Percentiles rank a stretch among this genome's conserved stretches.
These are phyloP conservation scores for Hedya salicella DNA, from an alignment of 2,888 invertebrate genomes.

Conservation along the genomic window DNA sequence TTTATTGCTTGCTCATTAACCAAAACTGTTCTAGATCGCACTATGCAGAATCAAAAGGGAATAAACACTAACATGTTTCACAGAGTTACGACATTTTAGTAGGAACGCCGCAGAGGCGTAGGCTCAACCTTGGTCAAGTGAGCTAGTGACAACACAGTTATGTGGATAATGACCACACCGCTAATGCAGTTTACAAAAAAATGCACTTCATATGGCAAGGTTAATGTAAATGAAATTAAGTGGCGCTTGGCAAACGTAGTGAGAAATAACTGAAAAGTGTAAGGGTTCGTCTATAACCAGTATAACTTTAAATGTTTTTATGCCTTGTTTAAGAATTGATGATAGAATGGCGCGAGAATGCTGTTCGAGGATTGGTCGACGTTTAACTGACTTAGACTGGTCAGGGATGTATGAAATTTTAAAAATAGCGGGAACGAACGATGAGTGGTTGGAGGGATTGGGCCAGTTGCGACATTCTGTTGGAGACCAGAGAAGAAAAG, in stretches of 20 bases:
- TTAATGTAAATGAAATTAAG: constrained; percentile 23
- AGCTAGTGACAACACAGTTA: constrained; percentile 23
- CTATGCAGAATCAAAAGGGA: neutral
- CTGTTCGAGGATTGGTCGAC: too few species aligned
- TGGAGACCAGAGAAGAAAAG: too few species aligned
- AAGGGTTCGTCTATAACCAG: too few species aligned
- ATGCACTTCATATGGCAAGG: constrained; percentile 24
- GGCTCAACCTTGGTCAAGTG: constrained; percentile 60
- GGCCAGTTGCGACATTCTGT: too few species aligned
- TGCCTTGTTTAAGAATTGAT: too few species aligned
- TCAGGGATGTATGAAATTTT: too few species aligned
- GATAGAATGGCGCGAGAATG: too few species aligned
- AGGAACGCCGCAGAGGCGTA: constrained; percentile 51
- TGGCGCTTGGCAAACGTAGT: constrained; percentile 8
- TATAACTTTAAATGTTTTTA: too few species aligned
- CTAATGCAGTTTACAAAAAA: constrained; percentile 32
- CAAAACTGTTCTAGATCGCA: constrained; percentile 59
- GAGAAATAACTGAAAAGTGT: constrained; percentile 17
- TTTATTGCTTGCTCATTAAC: constrained; percentile 59
- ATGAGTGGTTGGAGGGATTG: too few species aligned
- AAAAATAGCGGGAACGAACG: too few species aligned
- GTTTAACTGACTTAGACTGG: too few species aligned
- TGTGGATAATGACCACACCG: constrained; percentile 22
- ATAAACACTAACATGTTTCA: neutral
- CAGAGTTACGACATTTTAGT: neutral